These are phyloP conservation scores for Polyommatus iphigenia DNA, from an alignment of 2,888 invertebrate species.

Conservation along the genomic window DNA sequence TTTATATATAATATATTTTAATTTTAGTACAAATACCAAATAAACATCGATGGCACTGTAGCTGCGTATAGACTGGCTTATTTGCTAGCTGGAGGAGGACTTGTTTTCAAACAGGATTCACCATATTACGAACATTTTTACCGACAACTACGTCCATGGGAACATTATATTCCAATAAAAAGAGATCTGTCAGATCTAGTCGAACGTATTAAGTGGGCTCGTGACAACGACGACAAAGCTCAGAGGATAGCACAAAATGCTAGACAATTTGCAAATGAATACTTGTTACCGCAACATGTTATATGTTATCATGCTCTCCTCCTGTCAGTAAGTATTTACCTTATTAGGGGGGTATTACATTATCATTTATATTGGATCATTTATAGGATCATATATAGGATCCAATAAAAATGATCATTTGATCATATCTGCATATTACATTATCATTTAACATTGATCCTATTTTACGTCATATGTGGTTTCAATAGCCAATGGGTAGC, in stretches of 20 bases:
- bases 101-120: slow-evolving; percentile 95
- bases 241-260: slow-evolving; percentile 84
- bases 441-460: too few relatives aligned
- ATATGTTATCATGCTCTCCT: slow-evolving; percentile 91
- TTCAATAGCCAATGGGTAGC: too few relatives aligned
- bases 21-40: slow-evolving; percentile 94
- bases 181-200: slow-evolving; percentile 89
- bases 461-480: too few relatives aligned
- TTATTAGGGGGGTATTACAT: too few relatives aligned
- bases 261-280: slow-evolving; percentile 85
- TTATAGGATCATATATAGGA: too few relatives aligned
- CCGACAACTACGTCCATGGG: slow-evolving; percentile 84
- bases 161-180: slow-evolving; percentile 92
- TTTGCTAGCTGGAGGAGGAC: slow-evolving; percentile 91
- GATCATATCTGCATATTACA: too few relatives aligned
- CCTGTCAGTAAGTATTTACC: slow-evolving; percentile 63
- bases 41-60: slow-evolving; percentile 97
- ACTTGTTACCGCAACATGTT: slow-evolving; percentile 90
- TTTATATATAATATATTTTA: background rate
- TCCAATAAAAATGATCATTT: too few relatives aligned
- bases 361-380: too few relatives aligned
- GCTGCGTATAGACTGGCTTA: slow-evolving; percentile 97
- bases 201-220: slow-evolving; percentile 89
- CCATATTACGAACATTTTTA: slow-evolving; percentile 98
- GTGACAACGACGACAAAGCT: slow-evolving; percentile 84